A percentile compares a stretch with the other conserved stretches of the same genome.
Conservation (phyloP, 2,113 vertebrate genomes). For the Crotalus viridis region DNA sequence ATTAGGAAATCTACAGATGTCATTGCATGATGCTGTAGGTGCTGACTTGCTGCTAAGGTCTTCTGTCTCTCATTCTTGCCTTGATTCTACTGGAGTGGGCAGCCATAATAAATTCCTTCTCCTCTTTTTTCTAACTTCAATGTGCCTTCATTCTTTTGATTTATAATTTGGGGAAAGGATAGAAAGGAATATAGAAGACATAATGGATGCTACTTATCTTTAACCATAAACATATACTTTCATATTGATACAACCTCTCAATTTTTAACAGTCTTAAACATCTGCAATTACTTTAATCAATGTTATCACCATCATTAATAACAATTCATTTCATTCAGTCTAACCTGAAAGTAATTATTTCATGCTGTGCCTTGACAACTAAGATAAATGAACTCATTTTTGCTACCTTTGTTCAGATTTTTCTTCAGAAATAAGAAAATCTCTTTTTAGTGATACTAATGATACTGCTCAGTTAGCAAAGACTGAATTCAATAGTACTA, state of each 20-base stretch:
- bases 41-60: neutral
- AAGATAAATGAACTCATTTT: neutral
- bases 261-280: neutral
- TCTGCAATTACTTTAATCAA: neutral
- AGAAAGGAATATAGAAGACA: neutral
- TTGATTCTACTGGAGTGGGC: neutral
- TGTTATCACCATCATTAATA: constrained; percentile 1
- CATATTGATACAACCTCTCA: neutral
- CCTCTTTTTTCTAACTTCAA: neutral
- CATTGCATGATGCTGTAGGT: neutral
- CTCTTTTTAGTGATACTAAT: neutral
- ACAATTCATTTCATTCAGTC: constrained; percentile 1
- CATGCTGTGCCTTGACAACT: neutral
- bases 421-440: neutral
- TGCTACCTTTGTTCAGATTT: neutral
- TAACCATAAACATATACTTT: neutral
- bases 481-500: neutral
- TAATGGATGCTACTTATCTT: neutral
- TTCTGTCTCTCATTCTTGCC: neutral
- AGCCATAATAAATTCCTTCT: neutral
- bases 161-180: neutral
- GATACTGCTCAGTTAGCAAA: neutral
- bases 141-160: neutral
- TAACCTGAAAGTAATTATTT: neutral
- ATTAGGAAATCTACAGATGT: neutral